Evolutionary conservation across 1,140 invertebrate genomes (phyloP).

Genomic region (Palaemon carinicauda): DNA sequence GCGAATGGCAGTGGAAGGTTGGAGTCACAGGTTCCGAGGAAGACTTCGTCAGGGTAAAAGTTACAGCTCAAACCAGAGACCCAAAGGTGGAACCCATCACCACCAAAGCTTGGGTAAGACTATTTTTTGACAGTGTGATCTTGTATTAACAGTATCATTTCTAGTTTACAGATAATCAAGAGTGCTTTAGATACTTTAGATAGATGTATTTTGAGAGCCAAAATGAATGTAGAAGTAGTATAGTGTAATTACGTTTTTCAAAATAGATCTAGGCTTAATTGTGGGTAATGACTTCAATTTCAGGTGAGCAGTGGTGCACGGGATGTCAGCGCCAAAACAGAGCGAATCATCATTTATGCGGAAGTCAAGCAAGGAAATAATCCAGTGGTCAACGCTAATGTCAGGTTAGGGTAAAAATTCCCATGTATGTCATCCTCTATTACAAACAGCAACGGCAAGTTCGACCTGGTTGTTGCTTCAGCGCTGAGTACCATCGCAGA

Average conservation of each 20-base stretch:
- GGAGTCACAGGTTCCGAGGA: constrained; percentile 3
- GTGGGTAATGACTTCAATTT: neutral
- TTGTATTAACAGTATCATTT: too few species aligned
- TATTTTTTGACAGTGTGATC: too few species aligned
- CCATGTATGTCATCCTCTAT: too few species aligned
- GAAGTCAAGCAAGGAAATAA: constrained; percentile 41
- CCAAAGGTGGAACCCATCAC: constrained; percentile 31
- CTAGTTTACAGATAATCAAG: too few species aligned
- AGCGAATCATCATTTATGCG: constrained; percentile 35
- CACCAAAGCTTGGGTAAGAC: constrained; percentile 35
- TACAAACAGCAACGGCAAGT: too few species aligned
- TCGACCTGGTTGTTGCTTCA: neutral
- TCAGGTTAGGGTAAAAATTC: neutral
- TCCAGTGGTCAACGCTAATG: constrained; percentile 37
- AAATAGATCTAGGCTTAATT: too few species aligned
- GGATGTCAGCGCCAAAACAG: constrained; percentile 21
- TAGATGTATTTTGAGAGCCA: too few species aligned
- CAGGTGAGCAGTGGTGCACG: constrained; percentile 32
- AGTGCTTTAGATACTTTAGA: too few species aligned
- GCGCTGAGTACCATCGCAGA: too few species aligned
- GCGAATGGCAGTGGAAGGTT: constrained; percentile 25
- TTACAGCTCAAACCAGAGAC: neutral
- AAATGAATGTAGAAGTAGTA: too few species aligned
- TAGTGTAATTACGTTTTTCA: too few species aligned
- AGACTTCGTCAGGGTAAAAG: constrained; percentile 9